These are phyloP conservation scores for Gadus macrocephalus DNA, from an alignment of 2,113 vertebrate species.

Conservation along the genomic window DNA sequence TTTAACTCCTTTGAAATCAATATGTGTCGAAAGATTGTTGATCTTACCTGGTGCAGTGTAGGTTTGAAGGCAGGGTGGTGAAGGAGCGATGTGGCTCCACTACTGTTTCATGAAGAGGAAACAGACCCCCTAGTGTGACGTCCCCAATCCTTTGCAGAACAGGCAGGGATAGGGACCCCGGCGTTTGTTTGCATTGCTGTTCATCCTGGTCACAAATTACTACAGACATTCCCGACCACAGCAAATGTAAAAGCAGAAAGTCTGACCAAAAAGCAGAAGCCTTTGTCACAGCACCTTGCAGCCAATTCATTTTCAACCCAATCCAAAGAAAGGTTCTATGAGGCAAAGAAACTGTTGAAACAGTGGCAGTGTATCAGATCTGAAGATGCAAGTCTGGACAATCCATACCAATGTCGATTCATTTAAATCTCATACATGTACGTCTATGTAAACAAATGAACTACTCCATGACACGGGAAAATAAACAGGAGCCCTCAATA, in stretches of 20 bases:
- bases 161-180: slow-evolving; percentile 53
- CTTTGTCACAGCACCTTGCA: background rate
- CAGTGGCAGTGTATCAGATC: too few relatives aligned
- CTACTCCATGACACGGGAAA: too few relatives aligned
- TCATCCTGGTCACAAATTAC: slow-evolving; percentile 21
- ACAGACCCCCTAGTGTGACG: slow-evolving; percentile 72
- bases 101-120: slow-evolving; percentile 73
- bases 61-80: slow-evolving; percentile 45
- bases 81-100: slow-evolving; percentile 57
- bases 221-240: slow-evolving; percentile 26
- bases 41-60: slow-evolving; percentile 65
- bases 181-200: slow-evolving; percentile 51
- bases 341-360: background rate
- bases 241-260: slow-evolving; percentile 29
- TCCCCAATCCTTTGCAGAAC: slow-evolving; percentile 64
- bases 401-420: background rate
- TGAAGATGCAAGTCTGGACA: background rate
- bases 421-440: too few relatives aligned
- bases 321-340: background rate
- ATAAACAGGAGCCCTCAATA: background rate
- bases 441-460: too few relatives aligned
- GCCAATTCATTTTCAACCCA: background rate
- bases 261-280: background rate
- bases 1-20: too few relatives aligned
- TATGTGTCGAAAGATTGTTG: too few relatives aligned